Base-by-base conservation (phyloP, 1,140 invertebrate genomes). In the Myzus persicae region DNA sequence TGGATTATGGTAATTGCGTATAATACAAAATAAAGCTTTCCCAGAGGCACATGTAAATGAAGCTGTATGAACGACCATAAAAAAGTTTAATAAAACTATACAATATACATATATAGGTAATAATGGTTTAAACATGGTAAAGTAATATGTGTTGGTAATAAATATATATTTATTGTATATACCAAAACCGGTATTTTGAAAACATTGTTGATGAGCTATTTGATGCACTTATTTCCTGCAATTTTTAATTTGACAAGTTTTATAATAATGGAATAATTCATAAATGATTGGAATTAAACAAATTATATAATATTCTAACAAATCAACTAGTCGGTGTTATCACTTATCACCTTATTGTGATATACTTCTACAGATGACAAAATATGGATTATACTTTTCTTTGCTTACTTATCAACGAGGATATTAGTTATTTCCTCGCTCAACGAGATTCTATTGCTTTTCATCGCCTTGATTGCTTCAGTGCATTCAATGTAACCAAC, bases 391-490 rank as follows among this genome's bases (percentile, higher is more conserved):
- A 84, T 46, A 46, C 46, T 20, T 9, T 46, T 87, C 8, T 20
- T 46, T 84, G 11, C 76, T 85, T 40, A 85, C 91, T n/a, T 93
- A 31, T 93, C n/a, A 38, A 84, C 1, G 1, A 93, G 36, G n/a
- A 85, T 51, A 11, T 5, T 40, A 5, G 24, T 84, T 51, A 93
- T 93, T 26, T 93, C 81, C 38, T 18, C 24, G 2, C 2, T n/a
- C 46, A 93, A 42, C 36, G 91, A 81, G 0, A 93, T 9, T 40
- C 42, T 93, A 38, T 40, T 93, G 81, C 91, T 84, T n/a, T 93
- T 82, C 76, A 93, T 51, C 0, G 46, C 81, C 31, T 93, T 84
- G 2, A 85, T 44, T 20, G 48, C 9, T 51, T 93, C 46, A 26
- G n/a, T 46, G 48, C 76, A 48, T 14, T 2, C 46, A 38, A 85